Percentiles rank a stretch among this genome's conserved stretches.
phyloP scores from a whole-genome alignment of 2,888 invertebrate species.

The Cephalotes varians region DNA sequence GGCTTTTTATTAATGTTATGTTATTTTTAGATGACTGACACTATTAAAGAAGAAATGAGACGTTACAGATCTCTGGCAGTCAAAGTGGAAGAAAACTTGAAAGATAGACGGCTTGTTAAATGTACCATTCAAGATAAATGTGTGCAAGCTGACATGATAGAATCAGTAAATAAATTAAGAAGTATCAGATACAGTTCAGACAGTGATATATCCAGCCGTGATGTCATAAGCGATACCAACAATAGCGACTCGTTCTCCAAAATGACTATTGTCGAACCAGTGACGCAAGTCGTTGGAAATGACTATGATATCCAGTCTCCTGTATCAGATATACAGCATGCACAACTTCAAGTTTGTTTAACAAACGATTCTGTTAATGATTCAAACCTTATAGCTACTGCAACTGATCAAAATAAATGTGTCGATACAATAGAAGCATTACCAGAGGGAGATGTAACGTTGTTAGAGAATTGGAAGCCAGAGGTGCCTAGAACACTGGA shows the following conservation, averaged over 20 bases:
- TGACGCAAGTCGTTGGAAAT: slow-evolving; percentile 39
- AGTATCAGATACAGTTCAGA: slow-evolving; percentile 36
- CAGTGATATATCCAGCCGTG: slow-evolving; percentile 31
- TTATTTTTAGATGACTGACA: slow-evolving; percentile 88
- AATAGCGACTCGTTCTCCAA: slow-evolving; percentile 25
- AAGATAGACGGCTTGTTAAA: slow-evolving; percentile 61
- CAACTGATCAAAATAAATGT: slow-evolving; percentile 76
- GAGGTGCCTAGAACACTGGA: slow-evolving; percentile 83
- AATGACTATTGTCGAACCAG: slow-evolving; percentile 5
- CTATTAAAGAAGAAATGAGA: slow-evolving; percentile 89
- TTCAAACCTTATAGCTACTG: slow-evolving; percentile 71
- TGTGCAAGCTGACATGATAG: slow-evolving; percentile 10
- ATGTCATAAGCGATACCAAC: slow-evolving; percentile 21
- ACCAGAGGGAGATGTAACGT: slow-evolving; percentile 67
- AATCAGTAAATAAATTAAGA: slow-evolving; percentile 41
- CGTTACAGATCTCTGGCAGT: slow-evolving; percentile 90
- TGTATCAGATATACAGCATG: slow-evolving; percentile 1
- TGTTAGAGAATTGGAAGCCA: slow-evolving; percentile 77
- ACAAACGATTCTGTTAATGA: slow-evolving; percentile 61
- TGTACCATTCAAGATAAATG: neutral
- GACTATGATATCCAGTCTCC: slow-evolving; percentile 25
- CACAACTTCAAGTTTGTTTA: slow-evolving; percentile 57
- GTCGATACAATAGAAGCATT: slow-evolving; percentile 73
- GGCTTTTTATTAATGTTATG: neutral
- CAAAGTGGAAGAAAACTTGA: slow-evolving; percentile 88